Conservation (phyloP, 2,888 invertebrate genomes). For the Lithophane socia region DNA sequence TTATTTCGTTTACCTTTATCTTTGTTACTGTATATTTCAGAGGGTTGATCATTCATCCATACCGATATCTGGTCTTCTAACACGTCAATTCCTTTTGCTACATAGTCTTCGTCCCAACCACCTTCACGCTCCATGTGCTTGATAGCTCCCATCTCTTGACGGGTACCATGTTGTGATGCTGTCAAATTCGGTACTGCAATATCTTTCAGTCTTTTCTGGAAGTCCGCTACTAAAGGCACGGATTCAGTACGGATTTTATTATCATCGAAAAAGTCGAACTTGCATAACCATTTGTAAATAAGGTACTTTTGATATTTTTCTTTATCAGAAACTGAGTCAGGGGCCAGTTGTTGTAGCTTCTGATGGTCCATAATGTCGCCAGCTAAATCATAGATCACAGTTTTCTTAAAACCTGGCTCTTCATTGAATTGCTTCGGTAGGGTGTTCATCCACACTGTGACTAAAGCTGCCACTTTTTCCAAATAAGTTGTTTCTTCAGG, state of each 20-base stretch:
- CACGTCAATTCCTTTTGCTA: slow-evolving; percentile 70
- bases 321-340: slow-evolving; percentile 59
- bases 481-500: slow-evolving; percentile 71
- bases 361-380: slow-evolving; percentile 73
- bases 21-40: slow-evolving; percentile 66
- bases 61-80: slow-evolving; percentile 78
- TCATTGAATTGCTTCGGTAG: slow-evolving; percentile 70
- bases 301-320: slow-evolving; percentile 67
- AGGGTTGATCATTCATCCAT: slow-evolving; percentile 78
- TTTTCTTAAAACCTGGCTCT: slow-evolving; percentile 72
- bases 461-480: slow-evolving; percentile 63
- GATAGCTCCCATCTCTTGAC: slow-evolving; percentile 70
- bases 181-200: slow-evolving; percentile 70
- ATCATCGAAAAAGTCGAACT: slow-evolving; percentile 71
- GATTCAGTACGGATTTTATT: slow-evolving; percentile 59
- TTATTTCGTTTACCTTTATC: slow-evolving; percentile 63
- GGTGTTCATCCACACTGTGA: slow-evolving; percentile 74
- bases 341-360: slow-evolving; percentile 70
- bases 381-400: slow-evolving; percentile 73
- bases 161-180: slow-evolving; percentile 71
- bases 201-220: slow-evolving; percentile 64
- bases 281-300: slow-evolving; percentile 74
- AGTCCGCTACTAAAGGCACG: slow-evolving; percentile 66
- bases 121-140: slow-evolving; percentile 58
- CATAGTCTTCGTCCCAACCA: slow-evolving; percentile 60